Conservation (phyloP, 1,140 invertebrate species). For the Diorhabda elongata region DNA sequence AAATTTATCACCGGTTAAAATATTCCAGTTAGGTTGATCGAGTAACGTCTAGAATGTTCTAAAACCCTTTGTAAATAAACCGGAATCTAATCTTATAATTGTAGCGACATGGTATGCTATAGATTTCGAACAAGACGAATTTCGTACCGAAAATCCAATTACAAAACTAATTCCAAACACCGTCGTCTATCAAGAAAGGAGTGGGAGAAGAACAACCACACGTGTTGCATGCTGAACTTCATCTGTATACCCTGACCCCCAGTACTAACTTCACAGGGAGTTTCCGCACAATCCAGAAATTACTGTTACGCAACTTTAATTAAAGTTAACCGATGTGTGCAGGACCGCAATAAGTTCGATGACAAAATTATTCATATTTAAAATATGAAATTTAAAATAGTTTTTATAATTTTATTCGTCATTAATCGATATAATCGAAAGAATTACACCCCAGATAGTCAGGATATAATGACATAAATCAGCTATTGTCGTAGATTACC, state of each 20-base stretch:
- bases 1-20: too few species aligned
- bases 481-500: too few species aligned
- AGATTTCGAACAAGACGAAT: neutral
- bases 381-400: too few species aligned
- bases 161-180: conserved; percentile 3
- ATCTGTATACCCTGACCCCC: neutral
- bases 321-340: conserved; percentile 28
- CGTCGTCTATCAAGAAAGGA: neutral
- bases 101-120: neutral
- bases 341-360: neutral
- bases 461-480: too few species aligned
- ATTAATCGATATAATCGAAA: too few species aligned
- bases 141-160: neutral
- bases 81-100: too few species aligned
- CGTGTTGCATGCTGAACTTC: neutral
- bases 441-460: too few species aligned
- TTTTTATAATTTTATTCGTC: too few species aligned
- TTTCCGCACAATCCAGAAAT: conserved; percentile 21
- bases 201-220: neutral
- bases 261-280: neutral
- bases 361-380: too few species aligned
- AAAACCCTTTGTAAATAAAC: too few species aligned
- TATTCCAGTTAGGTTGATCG: too few species aligned
- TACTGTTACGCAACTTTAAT: conserved; percentile 28
- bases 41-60: too few species aligned